Conservation (phyloP, 2,113 vertebrate genomes). For the Cyanoliseus patagonus region DNA sequence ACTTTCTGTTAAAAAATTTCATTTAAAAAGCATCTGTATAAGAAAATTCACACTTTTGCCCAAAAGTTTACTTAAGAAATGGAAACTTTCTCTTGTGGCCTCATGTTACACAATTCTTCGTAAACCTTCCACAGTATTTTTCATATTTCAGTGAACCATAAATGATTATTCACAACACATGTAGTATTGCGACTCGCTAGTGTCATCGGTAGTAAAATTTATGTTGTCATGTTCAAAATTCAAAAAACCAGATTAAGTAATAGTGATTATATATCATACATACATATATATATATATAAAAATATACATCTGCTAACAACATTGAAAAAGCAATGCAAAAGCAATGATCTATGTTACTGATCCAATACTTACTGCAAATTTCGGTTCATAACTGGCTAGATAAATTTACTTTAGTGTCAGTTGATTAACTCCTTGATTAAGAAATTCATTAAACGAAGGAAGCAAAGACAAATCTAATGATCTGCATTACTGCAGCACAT, state of each 20-base stretch:
- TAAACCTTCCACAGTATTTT: not conserved
- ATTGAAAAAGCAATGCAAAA: fast-evolving
- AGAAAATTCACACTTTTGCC: not conserved
- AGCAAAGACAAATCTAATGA: not conserved
- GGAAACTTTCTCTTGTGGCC: not conserved
- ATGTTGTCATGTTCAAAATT: not conserved
- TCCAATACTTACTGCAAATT: not conserved
- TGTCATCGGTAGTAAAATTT: not conserved
- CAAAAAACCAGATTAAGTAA: not conserved
- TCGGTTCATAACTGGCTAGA: not conserved
- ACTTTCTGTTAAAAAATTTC: not conserved
- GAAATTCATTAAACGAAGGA: not conserved
- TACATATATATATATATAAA: not conserved
- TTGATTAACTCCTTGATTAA: not conserved
- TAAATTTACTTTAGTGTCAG: not conserved
- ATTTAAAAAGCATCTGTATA: not conserved
- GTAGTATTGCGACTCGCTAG: not conserved
- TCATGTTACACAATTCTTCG: not conserved
- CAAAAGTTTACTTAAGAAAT: not conserved
- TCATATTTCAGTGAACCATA: not conserved
- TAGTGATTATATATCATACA: not conserved
- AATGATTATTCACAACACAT: not conserved
- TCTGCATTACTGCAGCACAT: not conserved
- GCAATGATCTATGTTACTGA: not conserved
- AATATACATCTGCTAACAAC: not conserved